Evolutionary conservation across 2,113 vertebrate species (phyloP).

Genomic region (Globicephala melas): DNA sequence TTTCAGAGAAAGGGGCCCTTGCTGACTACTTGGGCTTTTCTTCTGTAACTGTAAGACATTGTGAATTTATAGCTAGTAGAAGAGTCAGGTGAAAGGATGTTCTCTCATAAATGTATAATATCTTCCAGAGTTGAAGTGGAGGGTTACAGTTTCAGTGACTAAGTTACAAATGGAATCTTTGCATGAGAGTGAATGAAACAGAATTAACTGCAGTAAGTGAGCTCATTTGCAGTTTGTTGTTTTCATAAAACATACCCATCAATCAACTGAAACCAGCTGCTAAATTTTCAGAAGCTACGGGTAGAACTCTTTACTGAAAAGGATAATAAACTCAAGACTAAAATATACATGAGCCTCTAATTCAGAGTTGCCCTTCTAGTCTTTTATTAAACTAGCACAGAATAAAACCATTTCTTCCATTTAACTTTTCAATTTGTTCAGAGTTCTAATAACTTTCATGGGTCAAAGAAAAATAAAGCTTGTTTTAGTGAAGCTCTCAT

Average conservation of each 20-base stretch:
- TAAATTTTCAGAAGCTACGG: conserved; percentile 54
- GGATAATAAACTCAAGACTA: conserved; percentile 61
- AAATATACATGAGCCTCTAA: conserved; percentile 45
- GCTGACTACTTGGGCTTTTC: background rate
- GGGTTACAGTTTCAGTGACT: conserved; percentile 28
- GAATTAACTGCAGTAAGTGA: conserved; percentile 59
- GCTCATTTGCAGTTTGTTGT: conserved; percentile 67
- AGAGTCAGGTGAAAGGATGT: background rate
- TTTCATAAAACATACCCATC: conserved; percentile 71
- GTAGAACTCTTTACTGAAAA: conserved; percentile 60
- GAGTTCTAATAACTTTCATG: background rate
- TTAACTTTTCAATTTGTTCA: conserved; percentile 32
- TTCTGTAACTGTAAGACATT: background rate
- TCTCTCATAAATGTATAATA: conserved; percentile 27
- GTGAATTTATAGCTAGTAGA: background rate
- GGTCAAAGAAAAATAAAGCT: background rate
- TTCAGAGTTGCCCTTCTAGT: conserved; percentile 39
- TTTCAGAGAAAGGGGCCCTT: background rate
- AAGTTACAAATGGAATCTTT: conserved; percentile 57
- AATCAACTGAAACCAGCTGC: conserved; percentile 59
- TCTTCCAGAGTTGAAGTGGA: background rate
- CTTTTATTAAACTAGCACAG: conserved; percentile 38
- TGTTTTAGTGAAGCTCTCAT: background rate
- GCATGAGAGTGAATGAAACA: conserved; percentile 53
- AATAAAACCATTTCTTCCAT: conserved; percentile 13